Base-by-base conservation (phyloP, 2,797 vertebrate genomes). In the Dromococcyx pavoninus region DNA sequence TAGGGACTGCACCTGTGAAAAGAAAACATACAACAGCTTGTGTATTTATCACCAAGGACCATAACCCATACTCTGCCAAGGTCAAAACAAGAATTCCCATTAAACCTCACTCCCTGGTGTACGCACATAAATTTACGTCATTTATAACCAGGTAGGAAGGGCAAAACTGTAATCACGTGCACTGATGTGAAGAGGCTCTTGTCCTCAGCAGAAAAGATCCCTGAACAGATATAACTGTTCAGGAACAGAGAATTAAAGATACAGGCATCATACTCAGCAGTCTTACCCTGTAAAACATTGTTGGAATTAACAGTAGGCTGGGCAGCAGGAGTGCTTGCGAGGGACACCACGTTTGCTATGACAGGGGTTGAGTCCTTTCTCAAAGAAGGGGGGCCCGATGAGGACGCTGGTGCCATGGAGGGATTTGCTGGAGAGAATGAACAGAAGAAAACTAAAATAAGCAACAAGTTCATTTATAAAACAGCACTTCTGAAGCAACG, bases 341-440 rank as follows among this genome's bases (percentile, higher is more conserved):
- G 98, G 7, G 99, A 99, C 67, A 99, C 98, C 70, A 99, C 99
- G 10, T 99, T 99, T 95, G 98, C 99, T 94, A 99, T 99, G 89
- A 99, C 98, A 11, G 99, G 99, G 33, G 98, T 99, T 54, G 98
- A 98, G 93, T 99, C 98, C 81, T 97, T 98, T 89, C 98, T 97
- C 91, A 98, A 95, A 80, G 97, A 94, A 86, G 98, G 97, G 57
- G 98, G 97, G 43, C 97, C 98, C 75, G 97, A 94, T 51, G 98
- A 98, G 88, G 98, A 94, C 78, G 97, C 96, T 91, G 97, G 97
- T 87, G 97, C 89, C 97, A 97, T 97, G 69, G 98, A 98, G 96
- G 97, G 96, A 97, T 96, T 98, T 97, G 97, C 97, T 98, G 96
- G 82, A 94, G 84, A 94, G 93, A 94, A 89, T 4, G 11, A 92